Conservation (phyloP, 2,797 vertebrate species). For the Fistularia tabacaria region DNA sequence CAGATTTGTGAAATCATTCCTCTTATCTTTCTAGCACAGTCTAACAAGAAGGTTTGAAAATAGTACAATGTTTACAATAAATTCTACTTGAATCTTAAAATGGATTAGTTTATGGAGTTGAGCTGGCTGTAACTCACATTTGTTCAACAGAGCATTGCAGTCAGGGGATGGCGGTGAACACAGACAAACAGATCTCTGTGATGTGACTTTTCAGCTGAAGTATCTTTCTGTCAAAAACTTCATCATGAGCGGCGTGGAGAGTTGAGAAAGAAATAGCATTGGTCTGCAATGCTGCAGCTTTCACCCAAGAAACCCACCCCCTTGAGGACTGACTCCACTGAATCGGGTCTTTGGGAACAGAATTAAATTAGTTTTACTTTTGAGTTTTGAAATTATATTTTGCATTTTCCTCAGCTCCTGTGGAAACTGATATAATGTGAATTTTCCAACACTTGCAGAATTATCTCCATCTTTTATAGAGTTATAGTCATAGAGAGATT, state of each 20-base stretch:
- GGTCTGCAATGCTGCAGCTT: constrained; percentile 22
- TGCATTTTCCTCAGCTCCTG: background rate
- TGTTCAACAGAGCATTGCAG: constrained; percentile 27
- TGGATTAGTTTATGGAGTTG: constrained; percentile 8
- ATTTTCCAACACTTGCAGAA: no score
- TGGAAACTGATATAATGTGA: background rate
- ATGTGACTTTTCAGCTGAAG: constrained; percentile 32
- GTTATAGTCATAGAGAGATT: no score
- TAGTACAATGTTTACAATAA: constrained; percentile 1
- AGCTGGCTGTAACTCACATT: constrained; percentile 32
- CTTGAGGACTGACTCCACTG: constrained; percentile 24
- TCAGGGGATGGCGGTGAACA: constrained; percentile 18
- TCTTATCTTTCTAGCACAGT: no score
- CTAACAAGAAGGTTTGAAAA: background rate
- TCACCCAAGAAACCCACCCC: constrained; percentile 30
- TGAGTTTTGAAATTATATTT: constrained; percentile 2
- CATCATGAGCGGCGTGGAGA: constrained; percentile 51
- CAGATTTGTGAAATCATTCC: no score
- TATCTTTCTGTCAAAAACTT: constrained; percentile 50
- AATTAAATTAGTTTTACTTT: constrained; percentile 1
- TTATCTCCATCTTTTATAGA: no score
- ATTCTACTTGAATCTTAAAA: constrained; percentile 4
- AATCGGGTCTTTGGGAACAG: constrained; percentile 21
- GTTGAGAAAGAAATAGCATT: constrained; percentile 33
- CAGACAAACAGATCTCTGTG: constrained; percentile 22